phyloP scores from a whole-genome alignment of 2,797 vertebrate species.

The Manis javanica region DNA sequence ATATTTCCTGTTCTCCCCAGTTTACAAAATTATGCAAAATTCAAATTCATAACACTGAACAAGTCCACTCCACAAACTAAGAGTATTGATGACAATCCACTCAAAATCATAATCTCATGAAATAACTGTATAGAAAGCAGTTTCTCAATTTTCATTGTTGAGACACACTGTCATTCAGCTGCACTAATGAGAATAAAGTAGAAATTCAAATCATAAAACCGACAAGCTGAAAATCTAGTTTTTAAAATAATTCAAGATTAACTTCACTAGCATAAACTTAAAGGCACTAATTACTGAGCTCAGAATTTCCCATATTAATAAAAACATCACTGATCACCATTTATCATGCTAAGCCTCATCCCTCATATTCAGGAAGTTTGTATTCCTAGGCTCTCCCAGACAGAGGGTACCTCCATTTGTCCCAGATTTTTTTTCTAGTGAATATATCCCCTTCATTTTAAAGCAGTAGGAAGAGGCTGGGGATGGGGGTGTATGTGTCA shows the following conservation, averaged over 20 bases:
- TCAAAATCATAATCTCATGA: constrained; percentile 54
- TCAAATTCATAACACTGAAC: constrained; percentile 28
- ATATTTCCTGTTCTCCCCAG: neutral
- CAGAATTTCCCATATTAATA: constrained; percentile 39
- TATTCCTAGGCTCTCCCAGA: neutral
- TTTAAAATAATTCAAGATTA: constrained; percentile 53
- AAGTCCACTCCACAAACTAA: constrained; percentile 5
- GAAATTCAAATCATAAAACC: constrained; percentile 54
- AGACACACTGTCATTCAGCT: constrained; percentile 1
- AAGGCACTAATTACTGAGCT: constrained; percentile 35
- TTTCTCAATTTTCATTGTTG: constrained; percentile 16
- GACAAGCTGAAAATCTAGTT: constrained; percentile 41
- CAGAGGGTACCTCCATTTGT: neutral
- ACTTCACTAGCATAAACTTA: constrained; percentile 42
- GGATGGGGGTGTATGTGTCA: neutral
- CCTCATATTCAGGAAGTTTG: neutral
- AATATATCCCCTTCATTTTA: neutral
- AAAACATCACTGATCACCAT: neutral
- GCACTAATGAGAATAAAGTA: constrained; percentile 35
- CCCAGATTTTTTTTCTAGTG: constrained; percentile 26
- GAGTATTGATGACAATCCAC: neutral
- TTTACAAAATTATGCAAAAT: constrained; percentile 49
- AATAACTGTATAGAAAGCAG: constrained; percentile 36
- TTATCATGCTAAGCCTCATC: neutral
- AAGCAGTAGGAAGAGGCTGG: neutral